Evolutionary conservation across 2,113 vertebrate genomes (phyloP).

Genomic region (Calypte anna): DNA sequence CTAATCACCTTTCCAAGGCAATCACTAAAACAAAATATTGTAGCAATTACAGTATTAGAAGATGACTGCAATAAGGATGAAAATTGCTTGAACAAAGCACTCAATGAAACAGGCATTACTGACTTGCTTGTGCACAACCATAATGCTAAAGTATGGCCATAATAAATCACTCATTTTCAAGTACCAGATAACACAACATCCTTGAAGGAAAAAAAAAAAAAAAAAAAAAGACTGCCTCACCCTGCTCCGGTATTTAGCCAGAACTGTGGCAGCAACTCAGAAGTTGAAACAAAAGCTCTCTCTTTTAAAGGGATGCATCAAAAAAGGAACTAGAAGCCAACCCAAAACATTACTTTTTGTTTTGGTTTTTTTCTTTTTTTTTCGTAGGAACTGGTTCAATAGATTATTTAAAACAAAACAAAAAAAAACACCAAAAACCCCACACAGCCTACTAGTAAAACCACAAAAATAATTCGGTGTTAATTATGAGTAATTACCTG

Average conservation of each 20-base stretch:
- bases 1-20: not conserved
- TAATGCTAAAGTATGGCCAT: not conserved
- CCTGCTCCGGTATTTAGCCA: not conserved
- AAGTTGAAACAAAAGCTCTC: not conserved
- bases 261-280: not conserved
- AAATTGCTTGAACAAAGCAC: not conserved
- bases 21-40: not conserved
- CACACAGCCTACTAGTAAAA: not conserved
- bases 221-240: not conserved
- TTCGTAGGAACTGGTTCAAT: no score
- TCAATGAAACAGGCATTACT: not conserved
- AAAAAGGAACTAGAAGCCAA: not conserved
- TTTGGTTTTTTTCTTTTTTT: not conserved
- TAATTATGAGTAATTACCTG: slow-evolving; percentile 79
- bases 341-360: not conserved
- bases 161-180: not conserved
- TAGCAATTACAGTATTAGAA: not conserved
- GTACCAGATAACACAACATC: not conserved
- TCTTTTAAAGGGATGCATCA: not conserved
- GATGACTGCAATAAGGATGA: not conserved
- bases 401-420: no score
- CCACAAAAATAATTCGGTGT: not conserved
- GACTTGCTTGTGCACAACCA: not conserved
- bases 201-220: not conserved
- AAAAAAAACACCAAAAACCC: no score